These are phyloP conservation scores for Leucophenga montana DNA, from an alignment of 2,888 invertebrate genomes.

Conservation along the genomic window DNA sequence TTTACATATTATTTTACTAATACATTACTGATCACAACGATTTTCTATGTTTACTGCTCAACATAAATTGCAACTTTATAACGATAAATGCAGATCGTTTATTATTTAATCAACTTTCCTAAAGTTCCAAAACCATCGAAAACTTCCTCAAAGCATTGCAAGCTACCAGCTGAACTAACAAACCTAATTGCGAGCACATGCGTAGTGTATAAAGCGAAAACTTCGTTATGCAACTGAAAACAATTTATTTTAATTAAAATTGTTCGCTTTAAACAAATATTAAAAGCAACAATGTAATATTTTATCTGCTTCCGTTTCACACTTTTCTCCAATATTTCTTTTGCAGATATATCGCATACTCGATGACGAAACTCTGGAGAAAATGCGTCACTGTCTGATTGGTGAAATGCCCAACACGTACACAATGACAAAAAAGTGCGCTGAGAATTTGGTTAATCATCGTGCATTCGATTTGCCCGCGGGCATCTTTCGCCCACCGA, in stretches of 20 bases:
- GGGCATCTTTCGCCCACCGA: constrained; percentile 73
- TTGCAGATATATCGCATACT: constrained; percentile 70
- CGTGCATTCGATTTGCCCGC: constrained; percentile 71
- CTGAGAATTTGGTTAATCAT: constrained; percentile 73
- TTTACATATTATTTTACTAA: no score
- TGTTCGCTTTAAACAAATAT: constrained; percentile 1
- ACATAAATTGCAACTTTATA: no score
- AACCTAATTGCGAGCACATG: neutral
- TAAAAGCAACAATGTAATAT: neutral
- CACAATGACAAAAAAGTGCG: constrained; percentile 73
- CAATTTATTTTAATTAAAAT: constrained; percentile 26
- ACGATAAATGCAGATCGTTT: no score
- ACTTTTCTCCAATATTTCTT: neutral
- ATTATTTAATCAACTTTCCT: no score
- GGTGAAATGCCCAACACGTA: constrained; percentile 74
- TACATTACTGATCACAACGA: no score
- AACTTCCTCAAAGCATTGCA: no score
- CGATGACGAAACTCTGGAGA: constrained; percentile 70
- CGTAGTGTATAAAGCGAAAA: neutral
- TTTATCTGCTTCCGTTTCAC: neutral
- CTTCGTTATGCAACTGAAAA: neutral
- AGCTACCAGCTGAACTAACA: neutral
- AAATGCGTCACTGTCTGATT: constrained; percentile 70
- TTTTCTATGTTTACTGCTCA: no score
- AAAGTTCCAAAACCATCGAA: no score